phyloP scores from a whole-genome alignment of 1,140 invertebrate species.

The Venustaconcha ellipsiformis region DNA sequence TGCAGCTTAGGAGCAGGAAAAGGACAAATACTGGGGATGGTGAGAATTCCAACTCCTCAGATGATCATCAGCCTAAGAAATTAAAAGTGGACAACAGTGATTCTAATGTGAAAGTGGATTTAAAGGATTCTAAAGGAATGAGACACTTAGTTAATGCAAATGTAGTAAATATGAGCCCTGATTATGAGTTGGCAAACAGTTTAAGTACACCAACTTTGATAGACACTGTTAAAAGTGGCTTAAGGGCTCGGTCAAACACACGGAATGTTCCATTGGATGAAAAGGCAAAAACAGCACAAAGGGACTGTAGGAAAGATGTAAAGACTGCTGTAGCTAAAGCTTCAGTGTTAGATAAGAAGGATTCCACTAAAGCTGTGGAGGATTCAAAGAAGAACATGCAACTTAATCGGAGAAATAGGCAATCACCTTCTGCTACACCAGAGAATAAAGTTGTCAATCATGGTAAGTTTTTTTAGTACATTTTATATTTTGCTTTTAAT shows the following conservation, averaged over 20 bases:
- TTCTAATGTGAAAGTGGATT: constrained; percentile 20
- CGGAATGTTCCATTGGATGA: constrained; percentile 13
- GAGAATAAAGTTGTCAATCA: too few species aligned
- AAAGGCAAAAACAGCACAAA: not conserved
- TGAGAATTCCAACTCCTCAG: not conserved
- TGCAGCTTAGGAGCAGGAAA: constrained; percentile 29
- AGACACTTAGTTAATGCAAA: constrained; percentile 3
- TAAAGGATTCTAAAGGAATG: not conserved
- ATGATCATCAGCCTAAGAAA: constrained; percentile 22
- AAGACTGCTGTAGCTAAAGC: constrained; percentile 3
- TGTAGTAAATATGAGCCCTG: not conserved
- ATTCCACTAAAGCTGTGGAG: constrained; percentile 3
- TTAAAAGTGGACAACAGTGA: constrained; percentile 7
- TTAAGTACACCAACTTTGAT: constrained; percentile 14
- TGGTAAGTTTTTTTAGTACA: too few species aligned
- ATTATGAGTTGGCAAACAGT: constrained; percentile 2
- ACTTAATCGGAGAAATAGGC: constrained; percentile 25
- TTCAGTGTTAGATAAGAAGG: constrained; percentile 19
- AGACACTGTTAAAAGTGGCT: constrained; percentile 24
- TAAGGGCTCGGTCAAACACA: constrained; percentile 24
- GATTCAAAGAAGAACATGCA: constrained; percentile 11
- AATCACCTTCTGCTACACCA: constrained; percentile 22
- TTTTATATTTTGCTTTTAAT: too few species aligned
- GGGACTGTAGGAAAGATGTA: constrained; percentile 20
- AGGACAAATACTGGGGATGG: constrained; percentile 20